Evolutionary conservation across 2,797 vertebrate species (phyloP), one percentile per base, ranked within the genome.

Genomic region (Rhadinocentrus ornatus): DNA sequence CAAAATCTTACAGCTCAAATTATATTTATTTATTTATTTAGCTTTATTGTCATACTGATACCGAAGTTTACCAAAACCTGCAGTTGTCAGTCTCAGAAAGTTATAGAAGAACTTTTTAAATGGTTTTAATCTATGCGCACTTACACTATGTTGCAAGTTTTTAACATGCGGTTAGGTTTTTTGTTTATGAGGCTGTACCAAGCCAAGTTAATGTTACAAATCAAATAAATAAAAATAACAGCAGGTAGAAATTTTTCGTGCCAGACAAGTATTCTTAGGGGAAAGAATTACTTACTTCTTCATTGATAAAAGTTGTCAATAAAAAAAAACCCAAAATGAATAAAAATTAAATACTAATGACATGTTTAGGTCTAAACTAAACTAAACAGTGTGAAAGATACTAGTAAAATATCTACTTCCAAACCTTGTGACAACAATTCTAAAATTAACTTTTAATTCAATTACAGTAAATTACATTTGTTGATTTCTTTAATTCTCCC

Each of bases 391-490:
- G 5, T 39, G 16, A 62, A 53, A 18, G 48, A 62, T 53, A 53
- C 15, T 41, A 27, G 54, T 58, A 32, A 46, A 69, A 53, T n/a
- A 56, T 68, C 27, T 37, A 34, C 57, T 65, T 55, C 55, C 18
- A 77, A 70, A 73, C 50, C 64, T 39, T 62, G 52, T 72, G 75
- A 75, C 59, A 77, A 65, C 6, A 62, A 29, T 67, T 65, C 61
- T 62, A 26, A 70, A 74, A 78, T 29, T 69, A 54, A 31, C 53
- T 50, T 72, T 46, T 71, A 53, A 80, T 71, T 56, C 55, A 24
- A 78, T 77, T 71, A 63, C n/a, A 63, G 46, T 61, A 53, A 84
- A 85, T 85, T 54, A 31, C 39, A 84, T 85, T 71, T 58, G 4
- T 66, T 56, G 73, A 83, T 75, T 78, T 35, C 8, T 57, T 35